Percentiles rank a stretch among this genome's conserved stretches.
phyloP scores from a whole-genome alignment of 2,888 invertebrate species.

The Thecocarcelia acutangulata region DNA sequence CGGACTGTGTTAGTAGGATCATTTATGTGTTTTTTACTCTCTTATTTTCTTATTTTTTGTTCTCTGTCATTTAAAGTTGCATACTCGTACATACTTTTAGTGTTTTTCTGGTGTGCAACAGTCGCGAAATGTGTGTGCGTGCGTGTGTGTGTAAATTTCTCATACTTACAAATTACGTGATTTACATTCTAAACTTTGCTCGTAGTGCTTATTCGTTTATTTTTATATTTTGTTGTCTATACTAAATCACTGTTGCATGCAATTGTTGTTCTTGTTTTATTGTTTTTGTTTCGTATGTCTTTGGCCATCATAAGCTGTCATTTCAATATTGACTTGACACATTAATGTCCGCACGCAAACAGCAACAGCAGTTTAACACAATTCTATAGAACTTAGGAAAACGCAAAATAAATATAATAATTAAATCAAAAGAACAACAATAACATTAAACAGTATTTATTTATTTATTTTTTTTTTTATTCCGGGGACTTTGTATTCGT shows the following conservation, averaged over 20 bases:
- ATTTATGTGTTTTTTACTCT: constrained; percentile 8
- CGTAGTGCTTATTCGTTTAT: constrained; percentile 12
- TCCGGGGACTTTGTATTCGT: constrained; percentile 11
- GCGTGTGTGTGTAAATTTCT: constrained; percentile 50
- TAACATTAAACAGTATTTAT: constrained; percentile 7
- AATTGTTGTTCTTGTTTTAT: background rate
- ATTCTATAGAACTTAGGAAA: constrained; percentile 9
- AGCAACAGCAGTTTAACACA: constrained; percentile 35
- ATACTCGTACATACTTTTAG: background rate
- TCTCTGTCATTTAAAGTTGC: constrained; percentile 1
- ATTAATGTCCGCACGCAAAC: constrained; percentile 59
- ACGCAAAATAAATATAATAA: constrained; percentile 13
- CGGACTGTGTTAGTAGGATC: constrained; percentile 67
- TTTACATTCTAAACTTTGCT: constrained; percentile 60
- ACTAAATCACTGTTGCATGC: constrained; percentile 19
- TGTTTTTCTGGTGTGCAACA: background rate
- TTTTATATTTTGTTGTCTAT: constrained; percentile 13
- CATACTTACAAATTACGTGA: constrained; percentile 65
- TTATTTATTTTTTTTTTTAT: constrained; percentile 5
- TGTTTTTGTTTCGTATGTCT: constrained; percentile 48
- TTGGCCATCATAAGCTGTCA: constrained; percentile 66
- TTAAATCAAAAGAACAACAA: constrained; percentile 2
- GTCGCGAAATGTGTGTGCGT: constrained; percentile 17
- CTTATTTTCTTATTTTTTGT: background rate
- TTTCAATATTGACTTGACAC: constrained; percentile 68